phyloP scores from a whole-genome alignment of 2,888 invertebrate species.

The Litoditis marina region DNA sequence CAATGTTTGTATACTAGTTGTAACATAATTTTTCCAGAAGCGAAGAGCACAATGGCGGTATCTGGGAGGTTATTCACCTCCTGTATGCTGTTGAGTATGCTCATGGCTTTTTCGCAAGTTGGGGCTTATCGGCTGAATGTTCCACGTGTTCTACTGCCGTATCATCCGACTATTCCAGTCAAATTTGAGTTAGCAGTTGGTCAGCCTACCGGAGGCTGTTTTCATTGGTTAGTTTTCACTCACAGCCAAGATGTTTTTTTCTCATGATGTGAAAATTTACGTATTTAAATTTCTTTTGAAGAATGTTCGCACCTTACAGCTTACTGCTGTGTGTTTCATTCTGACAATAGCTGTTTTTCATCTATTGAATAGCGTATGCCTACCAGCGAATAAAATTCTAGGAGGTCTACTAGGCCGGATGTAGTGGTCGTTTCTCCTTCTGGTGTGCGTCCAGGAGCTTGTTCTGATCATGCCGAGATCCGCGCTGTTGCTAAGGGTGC shows the following conservation, averaged over 20 bases:
- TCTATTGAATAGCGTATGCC: no score
- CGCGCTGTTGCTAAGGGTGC: conserved; percentile 73
- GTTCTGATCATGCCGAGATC: conserved; percentile 75
- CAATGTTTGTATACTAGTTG: no score
- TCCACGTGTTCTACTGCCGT: conserved; percentile 84
- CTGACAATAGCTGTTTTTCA: no score
- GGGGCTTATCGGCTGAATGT: conserved; percentile 73
- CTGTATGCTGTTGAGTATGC: not conserved
- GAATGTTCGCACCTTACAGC: no score
- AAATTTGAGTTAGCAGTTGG: conserved; percentile 84
- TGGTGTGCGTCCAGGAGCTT: conserved; percentile 65
- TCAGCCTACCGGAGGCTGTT: conserved; percentile 79
- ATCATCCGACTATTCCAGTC: conserved; percentile 79
- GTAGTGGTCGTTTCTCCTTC: conserved; percentile 60
- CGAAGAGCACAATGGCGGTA: no score
- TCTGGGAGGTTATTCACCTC: not conserved
- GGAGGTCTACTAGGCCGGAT: conserved; percentile 60
- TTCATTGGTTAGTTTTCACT: conserved; percentile 74
- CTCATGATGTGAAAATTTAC: no score
- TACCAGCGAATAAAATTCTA: conserved; percentile 23
- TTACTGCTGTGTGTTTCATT: no score
- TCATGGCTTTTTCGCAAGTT: no score
- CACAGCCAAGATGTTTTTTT: no score
- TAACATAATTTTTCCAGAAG: no score
- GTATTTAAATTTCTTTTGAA: no score